phyloP scores from a whole-genome alignment of 2,113 vertebrate genomes.

The Prunella fulvescens region DNA sequence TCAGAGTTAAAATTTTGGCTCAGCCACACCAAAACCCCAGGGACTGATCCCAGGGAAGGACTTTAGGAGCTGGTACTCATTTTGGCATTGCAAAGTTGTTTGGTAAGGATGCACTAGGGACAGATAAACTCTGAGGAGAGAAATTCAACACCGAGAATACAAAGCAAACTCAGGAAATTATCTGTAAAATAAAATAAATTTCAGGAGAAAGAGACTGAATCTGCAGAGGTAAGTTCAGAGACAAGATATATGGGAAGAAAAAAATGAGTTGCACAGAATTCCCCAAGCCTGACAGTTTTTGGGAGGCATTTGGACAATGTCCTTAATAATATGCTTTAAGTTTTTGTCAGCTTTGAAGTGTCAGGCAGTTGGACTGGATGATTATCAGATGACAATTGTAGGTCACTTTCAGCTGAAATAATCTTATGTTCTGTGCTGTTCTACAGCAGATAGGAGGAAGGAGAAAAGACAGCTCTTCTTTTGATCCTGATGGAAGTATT shows the following conservation, averaged over 20 bases:
- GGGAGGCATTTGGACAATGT: background rate
- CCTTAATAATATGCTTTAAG: background rate
- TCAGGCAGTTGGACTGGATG: background rate
- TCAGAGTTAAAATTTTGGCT: background rate
- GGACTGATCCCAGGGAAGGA: background rate
- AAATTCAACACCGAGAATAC: background rate
- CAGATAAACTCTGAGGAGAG: background rate
- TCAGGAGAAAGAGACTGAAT: background rate
- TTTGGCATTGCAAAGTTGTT: background rate
- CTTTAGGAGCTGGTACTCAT: background rate
- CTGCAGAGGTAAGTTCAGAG: background rate
- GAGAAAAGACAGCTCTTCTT: background rate
- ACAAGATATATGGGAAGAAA: background rate
- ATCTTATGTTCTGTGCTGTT: background rate
- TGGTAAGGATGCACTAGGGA: background rate
- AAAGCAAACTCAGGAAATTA: background rate
- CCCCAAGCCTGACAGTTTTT: background rate
- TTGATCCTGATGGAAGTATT: background rate
- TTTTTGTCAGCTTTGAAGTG: background rate
- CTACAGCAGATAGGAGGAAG: background rate
- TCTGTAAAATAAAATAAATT: background rate
- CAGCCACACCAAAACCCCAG: background rate
- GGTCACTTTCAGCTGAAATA: background rate
- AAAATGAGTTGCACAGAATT: background rate
- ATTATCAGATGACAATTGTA: background rate